Conservation (phyloP, 2,113 vertebrate genomes). For the Sylvilagus bachmani region DNA sequence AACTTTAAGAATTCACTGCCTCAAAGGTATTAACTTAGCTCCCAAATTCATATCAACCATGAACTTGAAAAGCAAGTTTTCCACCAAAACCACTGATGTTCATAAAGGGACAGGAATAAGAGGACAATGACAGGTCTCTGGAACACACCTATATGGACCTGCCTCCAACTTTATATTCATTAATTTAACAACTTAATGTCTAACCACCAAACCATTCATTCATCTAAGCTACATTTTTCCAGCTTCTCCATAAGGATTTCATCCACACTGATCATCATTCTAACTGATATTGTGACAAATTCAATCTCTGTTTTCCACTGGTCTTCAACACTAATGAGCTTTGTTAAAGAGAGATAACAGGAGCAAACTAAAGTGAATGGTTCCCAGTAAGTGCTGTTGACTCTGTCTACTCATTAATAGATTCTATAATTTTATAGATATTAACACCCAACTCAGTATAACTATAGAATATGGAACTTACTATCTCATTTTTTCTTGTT, state of each 20-base stretch:
- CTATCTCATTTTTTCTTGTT: not conserved
- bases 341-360: constrained; percentile 27
- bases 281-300: constrained; percentile 33
- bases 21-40: constrained; percentile 51
- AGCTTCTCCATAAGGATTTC: not conserved
- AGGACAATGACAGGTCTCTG: not conserved
- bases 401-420: not conserved
- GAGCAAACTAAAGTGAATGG: constrained; percentile 6
- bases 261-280: constrained; percentile 9
- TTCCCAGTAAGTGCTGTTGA: not conserved
- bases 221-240: not conserved
- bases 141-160: not conserved
- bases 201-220: not conserved
- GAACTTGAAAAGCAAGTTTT: constrained; percentile 12
- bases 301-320: not conserved
- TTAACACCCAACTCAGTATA: constrained; percentile 1
- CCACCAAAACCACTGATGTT: constrained; percentile 48
- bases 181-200: not conserved
- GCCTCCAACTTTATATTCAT: constrained; percentile 3
- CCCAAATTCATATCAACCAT: constrained; percentile 37
- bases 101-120: not conserved
- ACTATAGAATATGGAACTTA: not conserved
- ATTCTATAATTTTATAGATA: not conserved
- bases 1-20: constrained; percentile 58
- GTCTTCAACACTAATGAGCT: not conserved